Evolutionary conservation across 2,113 vertebrate species (phyloP).

Genomic region (Zosterops pallidus): DNA sequence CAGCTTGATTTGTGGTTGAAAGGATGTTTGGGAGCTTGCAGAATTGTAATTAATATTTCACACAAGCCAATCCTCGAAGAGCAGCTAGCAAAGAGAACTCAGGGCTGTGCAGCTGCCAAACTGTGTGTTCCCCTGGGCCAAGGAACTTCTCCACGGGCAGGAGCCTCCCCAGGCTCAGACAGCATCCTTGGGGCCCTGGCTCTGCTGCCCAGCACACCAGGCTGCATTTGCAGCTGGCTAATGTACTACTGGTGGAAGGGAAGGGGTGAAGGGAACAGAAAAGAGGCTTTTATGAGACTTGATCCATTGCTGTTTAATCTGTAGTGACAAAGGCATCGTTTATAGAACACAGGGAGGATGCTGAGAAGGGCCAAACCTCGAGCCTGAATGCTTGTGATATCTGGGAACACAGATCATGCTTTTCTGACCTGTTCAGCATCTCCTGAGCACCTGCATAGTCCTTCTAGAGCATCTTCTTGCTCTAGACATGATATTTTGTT

Average conservation of each 20-base stretch:
- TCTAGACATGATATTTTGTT: too few species aligned
- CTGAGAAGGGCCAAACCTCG: background rate
- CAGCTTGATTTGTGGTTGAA: background rate
- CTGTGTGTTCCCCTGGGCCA: rapidly evolving
- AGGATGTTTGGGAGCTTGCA: background rate
- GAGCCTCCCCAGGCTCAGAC: background rate
- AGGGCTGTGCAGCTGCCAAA: background rate
- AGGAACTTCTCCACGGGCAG: background rate
- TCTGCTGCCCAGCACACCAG: background rate
- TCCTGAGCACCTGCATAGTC: background rate
- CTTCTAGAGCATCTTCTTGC: background rate
- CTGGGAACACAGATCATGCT: background rate
- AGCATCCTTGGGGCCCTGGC: rapidly evolving
- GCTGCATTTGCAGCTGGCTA: background rate
- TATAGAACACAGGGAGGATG: background rate
- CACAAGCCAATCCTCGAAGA: background rate
- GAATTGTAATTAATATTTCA: background rate
- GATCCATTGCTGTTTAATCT: background rate
- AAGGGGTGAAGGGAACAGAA: background rate
- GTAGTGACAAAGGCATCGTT: background rate
- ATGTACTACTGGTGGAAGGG: background rate
- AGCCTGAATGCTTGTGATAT: rapidly evolving
- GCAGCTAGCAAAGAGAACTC: background rate
- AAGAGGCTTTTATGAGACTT: background rate
- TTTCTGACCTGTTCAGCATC: background rate